Conservation (phyloP, 2,113 vertebrate species). For the Hemicordylus capensis region DNA sequence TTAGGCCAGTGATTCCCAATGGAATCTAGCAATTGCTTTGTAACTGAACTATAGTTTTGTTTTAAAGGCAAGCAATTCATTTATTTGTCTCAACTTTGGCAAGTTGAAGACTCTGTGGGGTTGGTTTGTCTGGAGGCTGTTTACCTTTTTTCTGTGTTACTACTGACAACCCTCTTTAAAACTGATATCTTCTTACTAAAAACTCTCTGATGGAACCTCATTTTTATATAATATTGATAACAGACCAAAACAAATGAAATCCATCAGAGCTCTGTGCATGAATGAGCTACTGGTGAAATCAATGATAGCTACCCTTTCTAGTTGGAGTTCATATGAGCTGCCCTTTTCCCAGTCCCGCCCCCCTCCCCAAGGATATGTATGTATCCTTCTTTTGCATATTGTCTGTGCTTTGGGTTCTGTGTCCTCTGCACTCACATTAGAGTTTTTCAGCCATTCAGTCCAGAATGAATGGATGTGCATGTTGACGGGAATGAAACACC, state of each 20-base stretch:
- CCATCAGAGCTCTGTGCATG: neutral
- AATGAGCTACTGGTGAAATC: neutral
- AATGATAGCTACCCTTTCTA: conserved; percentile 3
- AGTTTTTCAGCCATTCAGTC: neutral
- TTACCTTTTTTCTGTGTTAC: conserved; percentile 59
- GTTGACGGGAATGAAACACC: neutral
- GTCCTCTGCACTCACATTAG: neutral
- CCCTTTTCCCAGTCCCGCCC: neutral
- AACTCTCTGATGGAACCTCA: conserved; percentile 11
- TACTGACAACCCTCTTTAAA: conserved; percentile 53
- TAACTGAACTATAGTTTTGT: conserved; percentile 4
- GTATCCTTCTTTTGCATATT: neutral
- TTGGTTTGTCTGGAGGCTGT: conserved; percentile 60
- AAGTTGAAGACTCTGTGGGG: conserved; percentile 54
- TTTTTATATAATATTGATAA: neutral
- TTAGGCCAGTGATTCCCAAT: conserved; percentile 23
- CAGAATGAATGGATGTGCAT: neutral
- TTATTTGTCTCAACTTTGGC: conserved; percentile 30
- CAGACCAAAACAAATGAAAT: conserved; percentile 1
- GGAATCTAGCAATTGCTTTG: conserved; percentile 31
- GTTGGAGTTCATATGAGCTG: neutral
- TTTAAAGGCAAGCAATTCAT: conserved; percentile 34
- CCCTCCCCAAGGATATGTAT: neutral
- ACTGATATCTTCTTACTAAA: conserved; percentile 54
- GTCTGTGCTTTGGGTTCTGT: neutral